A percentile compares a stretch with the other conserved stretches of the same genome.
These are phyloP conservation scores for Blastobasis lacticolella DNA, from an alignment of 2,888 invertebrate genomes.

Conservation along the genomic window DNA sequence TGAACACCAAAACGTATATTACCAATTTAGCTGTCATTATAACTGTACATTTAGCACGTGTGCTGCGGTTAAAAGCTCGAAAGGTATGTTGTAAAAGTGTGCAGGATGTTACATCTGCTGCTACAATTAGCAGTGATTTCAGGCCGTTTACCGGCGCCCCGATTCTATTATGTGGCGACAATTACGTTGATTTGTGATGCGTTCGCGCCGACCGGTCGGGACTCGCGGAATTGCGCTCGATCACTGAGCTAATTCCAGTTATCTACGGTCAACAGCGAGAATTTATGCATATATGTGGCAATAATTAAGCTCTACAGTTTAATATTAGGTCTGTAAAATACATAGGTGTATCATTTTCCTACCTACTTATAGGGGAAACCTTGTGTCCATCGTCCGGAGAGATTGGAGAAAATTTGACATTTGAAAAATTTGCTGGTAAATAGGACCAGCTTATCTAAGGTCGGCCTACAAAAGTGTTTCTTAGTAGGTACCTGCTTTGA, in stretches of 20 bases:
- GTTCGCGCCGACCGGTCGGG: conserved; percentile 1
- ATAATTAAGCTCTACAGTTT: no score
- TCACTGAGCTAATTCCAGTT: conserved; percentile 19
- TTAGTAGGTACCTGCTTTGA: no score
- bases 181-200: conserved; percentile 42
- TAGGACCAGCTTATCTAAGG: no score
- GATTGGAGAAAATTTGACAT: no score
- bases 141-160: conserved; percentile 29
- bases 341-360: not conserved
- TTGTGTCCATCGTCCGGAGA: no score
- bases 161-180: conserved; percentile 39
- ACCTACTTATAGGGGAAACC: not conserved
- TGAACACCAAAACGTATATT: conserved; percentile 25
- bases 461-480: no score
- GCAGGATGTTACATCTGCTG: conserved; percentile 51
- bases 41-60: conserved; percentile 19
- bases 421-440: no score
- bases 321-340: no score
- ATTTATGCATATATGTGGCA: no score
- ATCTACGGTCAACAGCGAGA: not conserved
- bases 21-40: conserved; percentile 33
- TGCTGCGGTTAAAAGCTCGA: conserved; percentile 16
- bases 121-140: conserved; percentile 42
- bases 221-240: conserved; percentile 27
- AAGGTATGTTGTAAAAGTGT: conserved; percentile 24